Evolutionary conservation across 64 coral and sea anemone genomes (phyloP).

Genomic region (Stichodactyla helianthus): DNA sequence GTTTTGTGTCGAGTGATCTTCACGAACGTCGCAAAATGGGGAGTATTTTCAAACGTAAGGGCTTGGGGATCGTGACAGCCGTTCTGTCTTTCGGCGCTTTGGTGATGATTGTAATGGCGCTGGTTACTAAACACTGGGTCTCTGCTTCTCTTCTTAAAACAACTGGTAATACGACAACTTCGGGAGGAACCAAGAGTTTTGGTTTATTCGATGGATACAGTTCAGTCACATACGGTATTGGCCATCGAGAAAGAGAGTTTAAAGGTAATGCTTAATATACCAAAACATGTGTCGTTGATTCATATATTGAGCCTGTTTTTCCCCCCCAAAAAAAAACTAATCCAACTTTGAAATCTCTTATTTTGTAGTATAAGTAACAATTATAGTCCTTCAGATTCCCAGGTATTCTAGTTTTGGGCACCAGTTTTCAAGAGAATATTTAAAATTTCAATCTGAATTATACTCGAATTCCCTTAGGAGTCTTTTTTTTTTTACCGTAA

Average conservation of each 20-base stretch:
- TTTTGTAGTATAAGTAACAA: no score
- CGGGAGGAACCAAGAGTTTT: conserved; percentile 37
- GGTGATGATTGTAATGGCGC: conserved; percentile 39
- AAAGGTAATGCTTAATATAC: conserved; percentile 3
- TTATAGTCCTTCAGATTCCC: no score
- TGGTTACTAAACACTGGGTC: conserved; percentile 53
- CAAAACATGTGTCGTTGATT: no score
- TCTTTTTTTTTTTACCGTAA: no score
- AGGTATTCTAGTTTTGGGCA: no score
- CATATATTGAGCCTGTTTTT: background rate
- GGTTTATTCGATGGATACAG: conserved; percentile 40
- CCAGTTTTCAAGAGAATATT: no score
- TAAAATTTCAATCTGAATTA: no score
- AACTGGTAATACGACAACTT: background rate
- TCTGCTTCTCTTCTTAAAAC: conserved; percentile 6
- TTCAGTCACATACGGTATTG: conserved; percentile 28
- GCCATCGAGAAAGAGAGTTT: conserved; percentile 42
- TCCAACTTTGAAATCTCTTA: background rate
- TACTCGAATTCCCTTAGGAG: no score
- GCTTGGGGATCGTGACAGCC: conserved; percentile 22
- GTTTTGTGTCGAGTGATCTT: background rate
- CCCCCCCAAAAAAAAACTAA: background rate
- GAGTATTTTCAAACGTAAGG: conserved; percentile 53
- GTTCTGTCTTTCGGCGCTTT: conserved; percentile 34
- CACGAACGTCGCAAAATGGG: conserved; percentile 12